Evolutionary conservation across 2,888 invertebrate genomes (phyloP).

Genomic region (Phytoseiulus persimilis): DNA sequence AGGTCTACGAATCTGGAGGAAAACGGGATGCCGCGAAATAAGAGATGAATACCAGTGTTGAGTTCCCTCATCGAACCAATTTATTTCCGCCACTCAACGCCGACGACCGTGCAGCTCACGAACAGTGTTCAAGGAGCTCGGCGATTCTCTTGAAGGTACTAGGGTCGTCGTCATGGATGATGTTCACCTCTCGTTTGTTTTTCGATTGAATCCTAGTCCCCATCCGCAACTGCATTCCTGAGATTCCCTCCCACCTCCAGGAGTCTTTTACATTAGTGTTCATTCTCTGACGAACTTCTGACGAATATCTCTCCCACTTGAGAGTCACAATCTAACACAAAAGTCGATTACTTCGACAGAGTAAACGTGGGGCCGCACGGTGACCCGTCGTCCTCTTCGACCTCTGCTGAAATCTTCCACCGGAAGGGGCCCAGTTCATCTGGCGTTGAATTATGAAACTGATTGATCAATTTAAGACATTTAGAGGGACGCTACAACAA

Average conservation of each 20-base stretch:
- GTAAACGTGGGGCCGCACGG: no score
- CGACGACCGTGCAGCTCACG: not conserved
- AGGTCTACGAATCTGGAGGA: no score
- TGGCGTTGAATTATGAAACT: no score
- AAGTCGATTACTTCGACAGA: no score
- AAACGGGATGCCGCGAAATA: no score
- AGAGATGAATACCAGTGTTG: no score
- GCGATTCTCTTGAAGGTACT: no score
- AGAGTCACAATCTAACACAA: not conserved
- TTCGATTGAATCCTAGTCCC: not conserved
- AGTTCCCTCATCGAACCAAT: not conserved
- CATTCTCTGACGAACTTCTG: not conserved
- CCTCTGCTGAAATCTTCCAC: no score
- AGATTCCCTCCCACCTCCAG: not conserved
- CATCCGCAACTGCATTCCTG: not conserved
- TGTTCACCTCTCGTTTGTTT: not conserved
- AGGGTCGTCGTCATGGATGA: not conserved
- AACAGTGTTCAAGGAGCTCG: not conserved
- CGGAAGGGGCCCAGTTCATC: no score
- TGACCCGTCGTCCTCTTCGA: no score
- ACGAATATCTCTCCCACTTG: not conserved
- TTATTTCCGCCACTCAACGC: not conserved
- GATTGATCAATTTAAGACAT: not conserved
- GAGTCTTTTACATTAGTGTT: no score
- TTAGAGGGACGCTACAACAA: not conserved